These are phyloP conservation scores for Drosophila mimica DNA, from an alignment of 2,888 invertebrate genomes.

Conservation along the genomic window DNA sequence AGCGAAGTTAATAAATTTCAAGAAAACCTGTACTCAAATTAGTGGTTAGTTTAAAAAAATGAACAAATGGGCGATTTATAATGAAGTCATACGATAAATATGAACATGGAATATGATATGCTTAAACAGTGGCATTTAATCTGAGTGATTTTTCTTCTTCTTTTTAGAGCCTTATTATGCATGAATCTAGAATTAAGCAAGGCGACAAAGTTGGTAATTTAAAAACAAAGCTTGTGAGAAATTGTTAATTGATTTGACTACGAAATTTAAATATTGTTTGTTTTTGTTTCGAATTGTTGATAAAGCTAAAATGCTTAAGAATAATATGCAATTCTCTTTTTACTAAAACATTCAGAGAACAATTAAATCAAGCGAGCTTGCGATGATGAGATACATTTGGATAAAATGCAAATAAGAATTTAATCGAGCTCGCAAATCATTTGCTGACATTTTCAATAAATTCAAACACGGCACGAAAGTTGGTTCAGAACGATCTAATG, in stretches of 20 bases:
- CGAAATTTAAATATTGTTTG: neutral
- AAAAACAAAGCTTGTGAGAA: neutral
- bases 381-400: neutral
- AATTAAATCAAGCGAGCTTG: conserved; percentile 18
- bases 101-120: conserved; percentile 55
- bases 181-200: conserved; percentile 27
- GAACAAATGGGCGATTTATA: conserved; percentile 32
- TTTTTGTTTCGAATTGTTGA: neutral
- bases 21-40: conserved; percentile 55
- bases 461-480: conserved; percentile 29
- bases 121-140: conserved; percentile 50
- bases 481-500: conserved; percentile 30
- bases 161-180: conserved; percentile 18
- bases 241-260: neutral
- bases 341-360: neutral
- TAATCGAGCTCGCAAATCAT: conserved; percentile 58
- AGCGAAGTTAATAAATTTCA: conserved; percentile 41
- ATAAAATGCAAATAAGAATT: conserved; percentile 18
- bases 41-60: conserved; percentile 45
- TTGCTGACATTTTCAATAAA: conserved; percentile 42
- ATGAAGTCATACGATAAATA: conserved; percentile 56
- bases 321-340: neutral
- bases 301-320: neutral
- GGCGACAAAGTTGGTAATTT: conserved; percentile 26
- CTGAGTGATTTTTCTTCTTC: neutral